A percentile compares a stretch with the other conserved stretches of the same genome.
Conservation (phyloP, 2,113 vertebrate genomes). For the Laticauda colubrina region DNA sequence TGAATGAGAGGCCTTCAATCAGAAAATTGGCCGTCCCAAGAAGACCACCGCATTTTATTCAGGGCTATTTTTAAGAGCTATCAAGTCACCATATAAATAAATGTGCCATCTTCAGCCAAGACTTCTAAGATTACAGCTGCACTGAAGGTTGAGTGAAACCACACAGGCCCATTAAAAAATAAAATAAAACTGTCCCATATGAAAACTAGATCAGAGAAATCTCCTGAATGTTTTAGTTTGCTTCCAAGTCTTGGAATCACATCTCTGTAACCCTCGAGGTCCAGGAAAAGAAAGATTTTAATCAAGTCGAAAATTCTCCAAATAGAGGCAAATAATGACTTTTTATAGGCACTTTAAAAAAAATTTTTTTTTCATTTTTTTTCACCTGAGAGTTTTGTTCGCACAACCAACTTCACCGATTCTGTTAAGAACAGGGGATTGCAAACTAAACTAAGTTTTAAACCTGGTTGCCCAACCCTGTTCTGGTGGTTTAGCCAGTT, state of each 20-base stretch:
- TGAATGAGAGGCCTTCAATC: background rate
- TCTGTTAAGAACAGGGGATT: background rate
- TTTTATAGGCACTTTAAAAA: background rate
- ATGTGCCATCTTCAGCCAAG: slow-evolving; percentile 34
- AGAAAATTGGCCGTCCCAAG: background rate
- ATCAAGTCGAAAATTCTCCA: background rate
- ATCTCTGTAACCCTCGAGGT: background rate
- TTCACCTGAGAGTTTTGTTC: background rate
- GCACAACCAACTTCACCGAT: background rate
- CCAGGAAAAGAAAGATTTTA: background rate
- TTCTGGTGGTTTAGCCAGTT: background rate
- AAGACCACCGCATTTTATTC: slow-evolving; percentile 5
- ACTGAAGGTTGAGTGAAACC: background rate
- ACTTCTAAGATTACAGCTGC: slow-evolving; percentile 24
- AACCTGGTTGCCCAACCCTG: background rate
- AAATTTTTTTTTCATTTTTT: background rate
- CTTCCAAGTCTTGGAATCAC: background rate
- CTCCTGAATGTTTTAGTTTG: too few relatives aligned
- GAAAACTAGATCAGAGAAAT: background rate
- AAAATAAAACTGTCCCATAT: background rate
- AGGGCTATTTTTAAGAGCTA: slow-evolving; percentile 49
- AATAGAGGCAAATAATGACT: background rate
- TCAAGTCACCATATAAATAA: slow-evolving; percentile 40
- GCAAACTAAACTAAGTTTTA: background rate
- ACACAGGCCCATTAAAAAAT: background rate